phyloP scores from a whole-genome alignment of 2,797 vertebrate species.

The Molossus molossus region DNA sequence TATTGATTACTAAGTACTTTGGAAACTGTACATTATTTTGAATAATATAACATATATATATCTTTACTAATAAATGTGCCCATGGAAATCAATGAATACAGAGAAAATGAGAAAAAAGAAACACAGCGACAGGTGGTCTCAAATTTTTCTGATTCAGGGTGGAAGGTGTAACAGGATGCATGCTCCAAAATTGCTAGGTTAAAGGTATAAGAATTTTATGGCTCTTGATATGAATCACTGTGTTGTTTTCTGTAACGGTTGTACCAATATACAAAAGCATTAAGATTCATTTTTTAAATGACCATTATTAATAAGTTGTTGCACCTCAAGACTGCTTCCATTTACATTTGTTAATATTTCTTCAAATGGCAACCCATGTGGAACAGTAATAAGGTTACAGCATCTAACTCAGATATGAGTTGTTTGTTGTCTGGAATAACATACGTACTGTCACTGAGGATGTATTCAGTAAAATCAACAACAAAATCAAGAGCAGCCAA shows the following conservation, averaged over 20 bases:
- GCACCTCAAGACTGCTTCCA: neutral
- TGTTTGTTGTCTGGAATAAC: neutral
- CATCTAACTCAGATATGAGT: neutral
- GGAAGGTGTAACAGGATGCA: neutral
- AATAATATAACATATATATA: neutral
- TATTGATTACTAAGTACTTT: slow-evolving; percentile 3
- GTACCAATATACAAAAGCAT: neutral
- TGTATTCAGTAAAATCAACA: neutral
- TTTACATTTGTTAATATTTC: neutral
- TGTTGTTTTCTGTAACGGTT: neutral
- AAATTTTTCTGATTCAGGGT: slow-evolving; percentile 31
- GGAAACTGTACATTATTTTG: slow-evolving; percentile 22
- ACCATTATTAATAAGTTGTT: neutral
- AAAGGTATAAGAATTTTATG: neutral
- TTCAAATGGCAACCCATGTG: neutral
- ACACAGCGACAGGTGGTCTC: neutral
- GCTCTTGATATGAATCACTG: slow-evolving; percentile 3
- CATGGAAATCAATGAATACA: neutral
- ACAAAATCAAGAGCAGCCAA: neutral
- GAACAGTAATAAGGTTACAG: neutral
- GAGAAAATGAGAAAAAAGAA: neutral
- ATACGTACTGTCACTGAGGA: neutral
- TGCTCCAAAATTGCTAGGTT: neutral
- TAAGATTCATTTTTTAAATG: slow-evolving; percentile 53
- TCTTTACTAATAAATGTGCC: slow-evolving; percentile 33